phyloP scores from a whole-genome alignment of 2,888 invertebrate genomes.

The Toxonevra muliebris region DNA sequence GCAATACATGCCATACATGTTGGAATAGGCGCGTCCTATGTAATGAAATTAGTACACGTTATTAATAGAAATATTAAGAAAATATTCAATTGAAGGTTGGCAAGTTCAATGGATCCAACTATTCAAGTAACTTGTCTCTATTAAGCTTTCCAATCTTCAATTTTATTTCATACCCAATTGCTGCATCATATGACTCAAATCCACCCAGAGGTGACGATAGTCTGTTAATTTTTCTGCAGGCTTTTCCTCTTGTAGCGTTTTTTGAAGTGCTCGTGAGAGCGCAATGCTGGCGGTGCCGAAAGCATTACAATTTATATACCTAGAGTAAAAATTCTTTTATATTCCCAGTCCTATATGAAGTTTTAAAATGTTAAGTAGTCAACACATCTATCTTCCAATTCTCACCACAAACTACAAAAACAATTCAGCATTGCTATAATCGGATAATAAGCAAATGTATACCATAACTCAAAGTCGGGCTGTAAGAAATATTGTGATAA shows the following conservation, averaged over 20 bases:
- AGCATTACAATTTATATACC: constrained; percentile 74
- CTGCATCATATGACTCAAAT: constrained; percentile 81
- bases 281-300: constrained; percentile 74
- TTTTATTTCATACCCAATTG: constrained; percentile 68
- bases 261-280: constrained; percentile 71
- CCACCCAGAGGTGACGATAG: constrained; percentile 76
- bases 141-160: background rate
- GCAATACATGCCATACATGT: constrained; percentile 81
- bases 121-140: too few relatives aligned
- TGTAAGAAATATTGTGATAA: constrained; percentile 77
- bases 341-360: too few relatives aligned
- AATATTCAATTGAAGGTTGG: too few relatives aligned
- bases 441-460: constrained; percentile 77
- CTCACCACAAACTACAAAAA: constrained; percentile 75
- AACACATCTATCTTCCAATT: constrained; percentile 15
- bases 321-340: constrained; percentile 47
- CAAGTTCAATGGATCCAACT: too few relatives aligned
- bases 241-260: constrained; percentile 72
- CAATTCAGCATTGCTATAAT: constrained; percentile 80
- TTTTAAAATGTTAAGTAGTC: background rate
- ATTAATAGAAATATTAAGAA: too few relatives aligned
- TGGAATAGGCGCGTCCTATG: constrained; percentile 74
- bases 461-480: constrained; percentile 77
- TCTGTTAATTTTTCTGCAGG: constrained; percentile 74
- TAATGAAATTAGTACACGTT: too few relatives aligned